Percentiles rank a stretch among this genome's conserved stretches.
These are phyloP conservation scores for Idaea biselata DNA, from an alignment of 2,888 invertebrate genomes.

Conservation along the genomic window DNA sequence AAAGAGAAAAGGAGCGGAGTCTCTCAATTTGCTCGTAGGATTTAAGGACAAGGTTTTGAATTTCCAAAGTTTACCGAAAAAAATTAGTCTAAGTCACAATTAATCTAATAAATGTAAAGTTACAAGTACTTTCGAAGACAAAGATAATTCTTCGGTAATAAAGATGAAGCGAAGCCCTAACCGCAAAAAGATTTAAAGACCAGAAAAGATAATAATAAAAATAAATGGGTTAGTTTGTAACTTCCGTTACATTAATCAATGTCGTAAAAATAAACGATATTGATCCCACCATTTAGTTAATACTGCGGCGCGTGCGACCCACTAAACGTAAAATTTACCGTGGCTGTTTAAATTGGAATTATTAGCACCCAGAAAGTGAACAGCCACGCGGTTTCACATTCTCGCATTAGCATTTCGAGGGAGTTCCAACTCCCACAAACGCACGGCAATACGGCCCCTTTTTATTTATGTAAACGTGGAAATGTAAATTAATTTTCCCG, in stretches of 20 bases:
- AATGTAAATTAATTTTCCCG: constrained; percentile 70
- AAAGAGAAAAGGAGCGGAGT: constrained; percentile 60
- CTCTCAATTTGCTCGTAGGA: constrained; percentile 57
- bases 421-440: constrained; percentile 39
- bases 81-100: neutral
- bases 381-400: constrained; percentile 50
- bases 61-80: constrained; percentile 49
- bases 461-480: constrained; percentile 65
- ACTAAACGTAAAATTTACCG: constrained; percentile 30
- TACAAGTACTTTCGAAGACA: neutral
- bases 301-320: constrained; percentile 29
- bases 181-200: constrained; percentile 24
- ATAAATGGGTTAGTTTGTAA: constrained; percentile 34
- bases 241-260: constrained; percentile 36
- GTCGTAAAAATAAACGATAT: constrained; percentile 33
- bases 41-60: constrained; percentile 53
- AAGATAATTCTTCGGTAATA: neutral
- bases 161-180: constrained; percentile 22
- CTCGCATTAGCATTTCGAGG: constrained; percentile 54
- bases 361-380: constrained; percentile 54
- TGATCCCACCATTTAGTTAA: constrained; percentile 31
- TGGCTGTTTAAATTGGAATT: constrained; percentile 48
- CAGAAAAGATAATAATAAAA: constrained; percentile 31
- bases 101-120: neutral
- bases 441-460: constrained; percentile 51